Percentiles rank a stretch among this genome's conserved stretches.
These are phyloP conservation scores for Stegostoma tigrinum DNA, from an alignment of 2,113 vertebrate species.

Conservation along the genomic window DNA sequence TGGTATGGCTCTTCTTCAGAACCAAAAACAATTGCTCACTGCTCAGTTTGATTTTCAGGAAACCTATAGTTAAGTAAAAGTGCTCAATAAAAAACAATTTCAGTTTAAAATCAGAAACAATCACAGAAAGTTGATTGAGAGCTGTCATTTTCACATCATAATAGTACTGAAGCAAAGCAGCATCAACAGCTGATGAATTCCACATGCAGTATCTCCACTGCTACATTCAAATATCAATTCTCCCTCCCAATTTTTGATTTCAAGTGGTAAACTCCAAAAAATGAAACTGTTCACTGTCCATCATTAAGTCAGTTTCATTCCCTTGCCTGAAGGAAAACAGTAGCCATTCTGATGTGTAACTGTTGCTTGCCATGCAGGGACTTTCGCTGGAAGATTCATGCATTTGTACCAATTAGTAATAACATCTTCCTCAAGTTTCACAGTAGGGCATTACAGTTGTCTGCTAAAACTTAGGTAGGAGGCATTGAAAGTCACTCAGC, in stretches of 20 bases:
- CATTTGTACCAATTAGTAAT: background rate
- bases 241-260: background rate
- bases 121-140: background rate
- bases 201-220: background rate
- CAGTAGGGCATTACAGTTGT: background rate
- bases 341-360: background rate
- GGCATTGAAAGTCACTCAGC: background rate
- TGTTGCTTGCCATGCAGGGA: conserved; percentile 6
- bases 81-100: background rate
- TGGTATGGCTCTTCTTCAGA: no score
- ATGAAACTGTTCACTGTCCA: background rate
- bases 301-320: background rate
- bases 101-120: background rate
- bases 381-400: background rate
- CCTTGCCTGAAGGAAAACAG: background rate
- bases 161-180: background rate
- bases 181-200: background rate
- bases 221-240: background rate
- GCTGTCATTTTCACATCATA: background rate
- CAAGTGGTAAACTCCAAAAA: background rate
- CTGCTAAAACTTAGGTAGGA: background rate
- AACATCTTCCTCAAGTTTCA: background rate
- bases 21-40: no score
- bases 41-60: background rate
- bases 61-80: background rate